Conservation (phyloP, 2,888 invertebrate genomes). For the Lepidochrysops patricia region DNA sequence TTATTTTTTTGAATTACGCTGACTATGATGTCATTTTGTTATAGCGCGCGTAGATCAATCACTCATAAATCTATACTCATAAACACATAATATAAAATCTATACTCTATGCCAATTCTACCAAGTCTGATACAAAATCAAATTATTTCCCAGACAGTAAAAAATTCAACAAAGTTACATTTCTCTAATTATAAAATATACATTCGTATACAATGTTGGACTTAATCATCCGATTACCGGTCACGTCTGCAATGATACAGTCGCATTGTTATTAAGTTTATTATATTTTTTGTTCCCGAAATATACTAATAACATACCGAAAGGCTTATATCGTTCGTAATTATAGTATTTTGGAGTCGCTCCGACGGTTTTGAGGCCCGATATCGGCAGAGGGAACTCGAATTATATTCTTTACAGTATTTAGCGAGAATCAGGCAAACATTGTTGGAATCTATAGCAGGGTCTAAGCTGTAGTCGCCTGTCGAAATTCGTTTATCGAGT, state of each 20-base stretch:
- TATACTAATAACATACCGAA: constrained; percentile 33
- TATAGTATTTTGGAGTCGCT: constrained; percentile 33
- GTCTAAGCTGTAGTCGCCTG: too few species aligned
- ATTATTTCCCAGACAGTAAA: too few species aligned
- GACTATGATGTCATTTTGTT: too few species aligned
- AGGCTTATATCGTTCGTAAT: constrained; percentile 34
- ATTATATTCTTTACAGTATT: constrained; percentile 25
- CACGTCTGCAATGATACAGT: constrained; percentile 29
- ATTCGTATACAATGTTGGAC: constrained; percentile 17
- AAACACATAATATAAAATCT: too few species aligned
- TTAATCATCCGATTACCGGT: constrained; percentile 23
- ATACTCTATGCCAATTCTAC: too few species aligned
- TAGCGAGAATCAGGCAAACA: constrained; percentile 10
- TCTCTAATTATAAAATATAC: not conserved
- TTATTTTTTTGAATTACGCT: too few species aligned
- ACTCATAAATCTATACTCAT: too few species aligned
- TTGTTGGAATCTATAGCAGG: too few species aligned
- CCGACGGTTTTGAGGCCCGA: constrained; percentile 31
- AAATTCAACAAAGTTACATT: not conserved
- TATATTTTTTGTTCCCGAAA: constrained; percentile 31
- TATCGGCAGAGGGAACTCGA: constrained; percentile 28
- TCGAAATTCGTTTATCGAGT: too few species aligned
- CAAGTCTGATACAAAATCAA: too few species aligned
- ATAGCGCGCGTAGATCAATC: too few species aligned
- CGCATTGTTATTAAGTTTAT: constrained; percentile 33